A percentile compares a stretch with the other conserved stretches of the same genome.
These are phyloP conservation scores for Ia io DNA, from an alignment of 2,113 vertebrate species.

Conservation along the genomic window DNA sequence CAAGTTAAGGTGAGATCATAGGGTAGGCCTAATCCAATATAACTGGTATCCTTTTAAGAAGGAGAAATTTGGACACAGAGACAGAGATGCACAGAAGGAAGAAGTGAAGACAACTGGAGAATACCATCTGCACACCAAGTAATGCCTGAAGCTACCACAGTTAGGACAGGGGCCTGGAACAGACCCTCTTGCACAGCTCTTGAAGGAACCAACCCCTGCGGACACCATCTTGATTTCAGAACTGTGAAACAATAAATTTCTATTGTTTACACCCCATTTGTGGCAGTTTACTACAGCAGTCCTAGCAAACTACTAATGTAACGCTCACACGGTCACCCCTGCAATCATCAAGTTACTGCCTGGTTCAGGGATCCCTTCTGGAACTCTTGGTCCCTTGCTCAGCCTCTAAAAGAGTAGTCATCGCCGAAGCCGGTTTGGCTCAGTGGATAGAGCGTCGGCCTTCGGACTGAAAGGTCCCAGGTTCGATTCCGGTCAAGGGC, in stretches of 20 bases:
- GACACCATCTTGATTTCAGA: background rate
- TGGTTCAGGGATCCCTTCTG: background rate
- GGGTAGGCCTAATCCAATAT: background rate
- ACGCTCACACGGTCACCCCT: background rate
- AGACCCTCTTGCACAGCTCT: background rate
- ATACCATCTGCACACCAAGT: background rate
- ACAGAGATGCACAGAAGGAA: background rate
- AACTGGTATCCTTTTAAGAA: background rate
- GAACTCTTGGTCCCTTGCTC: background rate
- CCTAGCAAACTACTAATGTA: background rate
- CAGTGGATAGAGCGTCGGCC: too few species aligned
- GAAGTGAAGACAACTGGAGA: background rate
- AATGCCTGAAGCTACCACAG: background rate
- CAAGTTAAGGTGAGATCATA: constrained; percentile 11
- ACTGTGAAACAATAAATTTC: background rate
- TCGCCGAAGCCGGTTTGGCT: too few species aligned
- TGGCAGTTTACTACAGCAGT: background rate
- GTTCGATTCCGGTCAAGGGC: too few species aligned
- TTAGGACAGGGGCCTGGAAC: background rate
- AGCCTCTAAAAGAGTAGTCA: background rate
- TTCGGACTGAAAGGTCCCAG: too few species aligned
- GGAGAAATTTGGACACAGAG: background rate
- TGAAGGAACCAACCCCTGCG: background rate
- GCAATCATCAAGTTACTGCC: background rate
- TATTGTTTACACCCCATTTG: background rate